Evolutionary conservation across 2,888 invertebrate species (phyloP).

Genomic region (Nebria brevicollis): DNA sequence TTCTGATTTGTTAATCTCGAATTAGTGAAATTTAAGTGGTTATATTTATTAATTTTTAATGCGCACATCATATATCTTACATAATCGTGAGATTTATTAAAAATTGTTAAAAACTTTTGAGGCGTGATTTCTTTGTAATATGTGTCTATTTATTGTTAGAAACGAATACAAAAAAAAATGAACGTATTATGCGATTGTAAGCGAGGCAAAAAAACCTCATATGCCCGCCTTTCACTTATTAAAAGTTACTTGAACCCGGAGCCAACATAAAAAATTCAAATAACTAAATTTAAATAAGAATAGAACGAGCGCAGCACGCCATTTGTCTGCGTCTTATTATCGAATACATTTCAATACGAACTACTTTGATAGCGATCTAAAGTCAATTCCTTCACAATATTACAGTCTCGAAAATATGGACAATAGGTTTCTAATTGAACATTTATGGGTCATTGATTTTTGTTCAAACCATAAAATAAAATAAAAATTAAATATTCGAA

Average conservation of each 20-base stretch:
- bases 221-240: constrained; percentile 20
- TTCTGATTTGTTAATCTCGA: too few species aligned
- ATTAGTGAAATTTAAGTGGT: too few species aligned
- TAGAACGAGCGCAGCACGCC: constrained; percentile 6
- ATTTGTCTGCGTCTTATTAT: constrained; percentile 2
- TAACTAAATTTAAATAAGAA: constrained; percentile 20
- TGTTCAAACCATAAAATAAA: not conserved
- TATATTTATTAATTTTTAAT: not conserved
- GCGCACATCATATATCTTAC: not conserved
- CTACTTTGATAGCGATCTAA: not conserved
- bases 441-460: constrained; percentile 13
- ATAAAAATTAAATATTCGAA: not conserved
- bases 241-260: constrained; percentile 26
- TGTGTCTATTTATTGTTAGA: constrained; percentile 8
- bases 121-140: constrained; percentile 6
- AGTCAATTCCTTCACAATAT: not conserved
- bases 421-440: constrained; percentile 13
- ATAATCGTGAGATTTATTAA: not conserved
- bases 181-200: constrained; percentile 7
- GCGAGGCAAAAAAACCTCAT: constrained; percentile 4
- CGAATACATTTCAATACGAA: not conserved
- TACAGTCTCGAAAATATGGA: not conserved
- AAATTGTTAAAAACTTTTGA: not conserved
- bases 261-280: constrained; percentile 10
- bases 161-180: not conserved